Conservation (phyloP, 1,140 invertebrate genomes). For the Meloidogyne chitwoodi region DNA sequence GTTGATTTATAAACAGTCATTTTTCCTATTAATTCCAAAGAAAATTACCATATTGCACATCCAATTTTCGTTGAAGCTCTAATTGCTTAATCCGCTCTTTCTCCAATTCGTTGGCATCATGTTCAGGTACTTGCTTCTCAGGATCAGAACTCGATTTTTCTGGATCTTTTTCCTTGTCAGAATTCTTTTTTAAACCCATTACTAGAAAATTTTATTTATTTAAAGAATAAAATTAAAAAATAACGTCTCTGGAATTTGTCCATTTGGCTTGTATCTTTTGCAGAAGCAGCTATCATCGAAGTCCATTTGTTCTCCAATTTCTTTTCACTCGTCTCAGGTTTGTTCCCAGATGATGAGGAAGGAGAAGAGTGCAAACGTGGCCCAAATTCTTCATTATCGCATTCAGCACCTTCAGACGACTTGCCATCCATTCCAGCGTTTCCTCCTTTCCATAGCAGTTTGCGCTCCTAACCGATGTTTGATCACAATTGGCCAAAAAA, state of each 20-base stretch:
- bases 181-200: not conserved
- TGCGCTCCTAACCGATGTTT: slow-evolving; percentile 3
- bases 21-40: not conserved
- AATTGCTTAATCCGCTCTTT: not conserved
- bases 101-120: not conserved
- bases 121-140: not conserved
- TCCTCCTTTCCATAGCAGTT: slow-evolving; percentile 18
- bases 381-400: not conserved
- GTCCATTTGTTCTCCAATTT: slow-evolving; percentile 20
- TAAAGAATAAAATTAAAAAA: not conserved
- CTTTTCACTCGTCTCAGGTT: not conserved
- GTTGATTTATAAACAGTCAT: not conserved
- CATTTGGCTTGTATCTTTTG: slow-evolving; percentile 16
- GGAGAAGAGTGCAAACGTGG: not conserved
- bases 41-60: slow-evolving; percentile 10
- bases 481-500: not conserved
- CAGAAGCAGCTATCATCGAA: slow-evolving; percentile 17
- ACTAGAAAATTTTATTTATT: not conserved
- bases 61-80: slow-evolving; percentile 13
- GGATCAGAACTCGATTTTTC: not conserved
- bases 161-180: not conserved
- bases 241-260: slow-evolving; percentile 21
- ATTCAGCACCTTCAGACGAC: not conserved
- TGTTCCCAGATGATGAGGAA: not conserved
- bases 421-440: not conserved